A percentile compares a stretch with the other conserved stretches of the same genome.
phyloP scores from a whole-genome alignment of 2,113 vertebrate genomes.

The Taxidea taxus region DNA sequence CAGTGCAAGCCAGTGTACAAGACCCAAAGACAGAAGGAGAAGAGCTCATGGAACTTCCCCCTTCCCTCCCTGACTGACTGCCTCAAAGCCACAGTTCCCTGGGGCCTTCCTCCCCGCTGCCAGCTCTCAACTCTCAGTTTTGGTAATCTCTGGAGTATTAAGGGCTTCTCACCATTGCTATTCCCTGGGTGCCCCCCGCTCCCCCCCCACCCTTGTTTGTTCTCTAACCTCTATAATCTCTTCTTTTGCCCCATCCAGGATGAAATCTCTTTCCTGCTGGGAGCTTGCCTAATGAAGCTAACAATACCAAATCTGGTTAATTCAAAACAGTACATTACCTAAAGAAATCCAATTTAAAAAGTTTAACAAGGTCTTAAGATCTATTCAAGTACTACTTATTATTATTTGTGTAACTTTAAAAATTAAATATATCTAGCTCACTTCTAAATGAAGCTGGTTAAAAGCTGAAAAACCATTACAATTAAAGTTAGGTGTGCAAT shows the following conservation, averaged over 20 bases:
- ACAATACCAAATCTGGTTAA: not conserved
- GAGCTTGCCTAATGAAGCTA: not conserved
- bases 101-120: not conserved
- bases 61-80: not conserved
- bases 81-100: slow-evolving; percentile 5
- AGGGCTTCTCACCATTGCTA: not conserved
- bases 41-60: not conserved
- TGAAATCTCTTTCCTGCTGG: slow-evolving; percentile 1
- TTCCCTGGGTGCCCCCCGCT: not conserved
- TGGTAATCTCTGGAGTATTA: not conserved
- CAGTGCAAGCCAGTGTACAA: not conserved
- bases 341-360: not conserved
- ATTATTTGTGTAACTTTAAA: not conserved
- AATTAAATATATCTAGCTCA: not conserved
- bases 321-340: not conserved
- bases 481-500: slow-evolving; percentile 43
- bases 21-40: not conserved
- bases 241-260: not conserved
- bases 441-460: slow-evolving; percentile 17
- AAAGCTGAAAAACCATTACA: not conserved
- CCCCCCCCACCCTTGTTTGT: not conserved
- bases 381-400: not conserved
- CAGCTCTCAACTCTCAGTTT: not conserved
- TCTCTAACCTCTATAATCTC: not conserved
- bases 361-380: not conserved